A percentile compares a stretch with the other conserved stretches of the same genome.
These are phyloP conservation scores for Trachemys scripta DNA, from an alignment of 2,113 vertebrate species.

Conservation along the genomic window DNA sequence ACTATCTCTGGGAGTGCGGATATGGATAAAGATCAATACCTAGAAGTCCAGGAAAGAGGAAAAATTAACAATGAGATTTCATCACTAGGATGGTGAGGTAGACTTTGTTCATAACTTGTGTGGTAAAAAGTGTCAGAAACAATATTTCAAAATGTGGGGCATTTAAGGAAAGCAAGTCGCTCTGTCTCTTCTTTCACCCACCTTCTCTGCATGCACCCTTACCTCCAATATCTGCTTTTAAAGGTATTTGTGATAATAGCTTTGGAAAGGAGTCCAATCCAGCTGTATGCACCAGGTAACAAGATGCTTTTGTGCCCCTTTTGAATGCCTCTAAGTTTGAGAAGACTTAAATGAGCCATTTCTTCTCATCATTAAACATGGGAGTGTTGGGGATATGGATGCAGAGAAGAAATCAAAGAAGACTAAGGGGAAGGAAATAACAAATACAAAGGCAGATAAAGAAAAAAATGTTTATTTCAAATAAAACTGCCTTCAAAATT, in stretches of 20 bases:
- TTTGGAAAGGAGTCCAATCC: neutral
- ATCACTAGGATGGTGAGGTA: neutral
- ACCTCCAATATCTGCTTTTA: neutral
- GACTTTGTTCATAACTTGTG: neutral
- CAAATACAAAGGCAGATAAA: neutral
- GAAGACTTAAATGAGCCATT: neutral
- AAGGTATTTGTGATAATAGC: neutral
- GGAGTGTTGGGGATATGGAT: neutral
- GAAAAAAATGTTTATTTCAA: slow-evolving; percentile 14
- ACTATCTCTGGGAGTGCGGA: neutral
- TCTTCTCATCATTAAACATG: neutral
- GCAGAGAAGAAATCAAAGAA: neutral
- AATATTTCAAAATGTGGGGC: neutral
- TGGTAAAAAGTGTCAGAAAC: neutral
- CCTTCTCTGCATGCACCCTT: neutral
- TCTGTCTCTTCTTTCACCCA: neutral
- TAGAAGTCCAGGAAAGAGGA: neutral
- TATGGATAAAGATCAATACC: neutral
- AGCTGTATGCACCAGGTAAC: neutral
- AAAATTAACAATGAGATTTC: neutral
- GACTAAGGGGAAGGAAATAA: neutral
- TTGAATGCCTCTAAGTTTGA: neutral
- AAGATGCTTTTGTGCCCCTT: neutral
- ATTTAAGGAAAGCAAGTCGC: neutral
- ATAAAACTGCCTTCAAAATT: neutral